Percentiles rank a stretch among this genome's conserved stretches.
These are phyloP conservation scores for Melipona quadrifasciata DNA, from an alignment of 1,140 invertebrate genomes.

Conservation along the genomic window DNA sequence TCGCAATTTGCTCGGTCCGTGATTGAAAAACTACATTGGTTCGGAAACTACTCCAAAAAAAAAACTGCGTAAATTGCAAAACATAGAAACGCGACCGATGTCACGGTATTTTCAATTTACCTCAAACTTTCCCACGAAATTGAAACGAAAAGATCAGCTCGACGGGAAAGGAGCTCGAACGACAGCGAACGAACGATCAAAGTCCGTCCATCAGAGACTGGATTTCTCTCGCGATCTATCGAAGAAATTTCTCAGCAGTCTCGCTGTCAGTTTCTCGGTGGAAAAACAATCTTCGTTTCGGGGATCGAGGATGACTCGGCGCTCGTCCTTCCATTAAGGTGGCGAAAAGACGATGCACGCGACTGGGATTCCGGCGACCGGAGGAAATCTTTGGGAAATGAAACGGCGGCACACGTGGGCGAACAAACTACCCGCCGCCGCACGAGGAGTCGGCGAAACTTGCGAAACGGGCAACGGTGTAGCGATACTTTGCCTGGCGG, in stretches of 20 bases:
- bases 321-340: not conserved
- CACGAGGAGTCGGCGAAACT: not conserved
- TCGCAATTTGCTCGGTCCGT: not conserved
- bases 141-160: too few relatives aligned
- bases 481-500: not conserved
- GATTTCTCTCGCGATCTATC: not conserved
- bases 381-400: not conserved
- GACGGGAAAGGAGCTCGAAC: rapidly evolving
- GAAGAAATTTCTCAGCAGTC: not conserved
- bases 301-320: not conserved
- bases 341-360: not conserved
- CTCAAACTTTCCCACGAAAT: not conserved
- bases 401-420: not conserved
- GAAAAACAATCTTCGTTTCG: not conserved
- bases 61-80: not conserved
- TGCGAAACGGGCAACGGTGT: not conserved
- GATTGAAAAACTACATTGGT: not conserved
- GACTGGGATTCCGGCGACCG: not conserved
- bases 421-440: not conserved
- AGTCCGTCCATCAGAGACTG: not conserved
- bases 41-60: too few relatives aligned
- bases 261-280: not conserved
- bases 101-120: not conserved
- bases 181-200: not conserved
- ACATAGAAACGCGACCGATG: not conserved